These are phyloP conservation scores for Reinhardtius hippoglossoides DNA, from an alignment of 2,113 vertebrate genomes.

Conservation along the genomic window DNA sequence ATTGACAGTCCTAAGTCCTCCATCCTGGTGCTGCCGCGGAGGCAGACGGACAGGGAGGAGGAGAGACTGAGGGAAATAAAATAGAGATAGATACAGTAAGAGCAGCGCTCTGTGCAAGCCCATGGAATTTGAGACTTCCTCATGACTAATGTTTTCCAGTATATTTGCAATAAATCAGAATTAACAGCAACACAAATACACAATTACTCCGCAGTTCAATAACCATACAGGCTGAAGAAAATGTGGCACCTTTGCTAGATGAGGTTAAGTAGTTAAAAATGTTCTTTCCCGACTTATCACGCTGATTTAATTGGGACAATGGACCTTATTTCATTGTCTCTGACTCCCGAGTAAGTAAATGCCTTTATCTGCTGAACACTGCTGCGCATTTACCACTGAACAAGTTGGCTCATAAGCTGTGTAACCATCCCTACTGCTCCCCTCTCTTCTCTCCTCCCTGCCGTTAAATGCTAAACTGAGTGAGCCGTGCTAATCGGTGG, in stretches of 20 bases:
- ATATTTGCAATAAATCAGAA: background rate
- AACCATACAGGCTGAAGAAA: background rate
- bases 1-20: slow-evolving; percentile 75
- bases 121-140: background rate
- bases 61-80: slow-evolving; percentile 2
- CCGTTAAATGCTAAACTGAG: slow-evolving; percentile 70
- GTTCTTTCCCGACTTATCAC: slow-evolving; percentile 6
- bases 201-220: background rate
- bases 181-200: background rate
- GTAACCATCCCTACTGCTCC: slow-evolving; percentile 58
- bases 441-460: slow-evolving; percentile 59
- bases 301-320: slow-evolving; percentile 50
- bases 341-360: slow-evolving; percentile 49
- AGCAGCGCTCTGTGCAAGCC: background rate
- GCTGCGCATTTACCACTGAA: slow-evolving; percentile 51
- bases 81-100: slow-evolving; percentile 9
- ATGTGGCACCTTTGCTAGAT: background rate
- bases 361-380: slow-evolving; percentile 61
- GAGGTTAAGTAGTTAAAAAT: background rate
- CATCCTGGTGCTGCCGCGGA: slow-evolving; percentile 51
- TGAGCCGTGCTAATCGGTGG: slow-evolving; percentile 77
- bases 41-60: slow-evolving; percentile 14
- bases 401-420: slow-evolving; percentile 69
- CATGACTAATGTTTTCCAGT: too few relatives aligned
- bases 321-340: slow-evolving; percentile 41